A percentile compares a stretch with the other conserved stretches of the same genome.
phyloP scores from a whole-genome alignment of 1,140 invertebrate genomes.

The Papilio xuthus region DNA sequence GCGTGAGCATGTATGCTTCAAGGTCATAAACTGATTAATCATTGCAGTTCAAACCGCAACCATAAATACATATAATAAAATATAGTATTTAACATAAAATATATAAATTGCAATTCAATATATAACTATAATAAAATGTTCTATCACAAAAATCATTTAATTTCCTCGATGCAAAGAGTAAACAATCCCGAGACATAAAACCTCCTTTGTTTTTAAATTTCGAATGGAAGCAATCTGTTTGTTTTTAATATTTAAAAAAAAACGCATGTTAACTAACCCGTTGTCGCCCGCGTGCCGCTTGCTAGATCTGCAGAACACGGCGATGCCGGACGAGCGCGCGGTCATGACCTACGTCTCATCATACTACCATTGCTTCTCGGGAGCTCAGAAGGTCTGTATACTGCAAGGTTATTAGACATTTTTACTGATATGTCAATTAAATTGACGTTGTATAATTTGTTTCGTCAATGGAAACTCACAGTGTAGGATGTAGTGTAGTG shows the following conservation, averaged over 20 bases:
- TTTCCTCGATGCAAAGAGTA: background rate
- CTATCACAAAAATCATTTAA: too few species aligned
- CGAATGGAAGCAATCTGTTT: conserved; percentile 50
- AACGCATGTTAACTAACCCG: conserved; percentile 73
- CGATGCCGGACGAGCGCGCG: conserved; percentile 98
- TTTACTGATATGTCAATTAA: background rate
- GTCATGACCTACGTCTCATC: conserved; percentile 99
- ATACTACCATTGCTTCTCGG: conserved; percentile 99
- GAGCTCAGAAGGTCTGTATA: conserved; percentile 96
- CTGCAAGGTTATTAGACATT: conserved; percentile 21
- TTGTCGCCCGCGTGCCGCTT: conserved; percentile 78
- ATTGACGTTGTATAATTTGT: too few species aligned
- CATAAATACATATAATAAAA: background rate
- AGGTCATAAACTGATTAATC: conserved; percentile 6
- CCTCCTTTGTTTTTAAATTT: conserved; percentile 25
- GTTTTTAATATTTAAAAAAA: conserved; percentile 15
- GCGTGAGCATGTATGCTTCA: conserved; percentile 10
- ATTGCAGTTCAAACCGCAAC: conserved; percentile 17
- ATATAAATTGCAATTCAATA: background rate
- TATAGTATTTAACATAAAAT: background rate
- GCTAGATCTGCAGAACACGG: conserved; percentile 98
- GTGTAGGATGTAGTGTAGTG: background rate
- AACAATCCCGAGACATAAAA: background rate
- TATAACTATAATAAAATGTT: too few species aligned
- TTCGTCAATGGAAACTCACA: background rate